These are phyloP conservation scores for Venusia cambrica DNA, from an alignment of 2,888 invertebrate genomes.

Conservation along the genomic window DNA sequence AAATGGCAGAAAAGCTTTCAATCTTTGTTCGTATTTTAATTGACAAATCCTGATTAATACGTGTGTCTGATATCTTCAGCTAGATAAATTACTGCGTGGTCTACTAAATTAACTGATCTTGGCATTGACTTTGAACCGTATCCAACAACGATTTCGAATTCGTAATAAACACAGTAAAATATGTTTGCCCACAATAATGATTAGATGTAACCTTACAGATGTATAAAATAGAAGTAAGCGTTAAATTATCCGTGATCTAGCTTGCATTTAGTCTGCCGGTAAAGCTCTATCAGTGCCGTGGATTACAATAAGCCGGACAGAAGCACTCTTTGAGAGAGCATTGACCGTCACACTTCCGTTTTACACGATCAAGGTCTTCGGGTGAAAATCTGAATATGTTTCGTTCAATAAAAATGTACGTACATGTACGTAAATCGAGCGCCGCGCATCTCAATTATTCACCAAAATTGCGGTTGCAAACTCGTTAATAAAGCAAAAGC, in stretches of 20 bases:
- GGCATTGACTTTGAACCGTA: constrained; percentile 26
- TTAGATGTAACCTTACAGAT: no score
- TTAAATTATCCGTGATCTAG: no score
- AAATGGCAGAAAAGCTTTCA: constrained; percentile 32
- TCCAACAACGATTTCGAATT: constrained; percentile 11
- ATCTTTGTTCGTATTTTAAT: constrained; percentile 19
- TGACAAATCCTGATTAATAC: constrained; percentile 22
- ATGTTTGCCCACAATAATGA: no score
- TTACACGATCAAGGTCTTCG: no score
- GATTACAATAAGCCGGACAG: constrained; percentile 4
- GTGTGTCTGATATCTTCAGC: constrained; percentile 12
- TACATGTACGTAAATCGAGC: no score
- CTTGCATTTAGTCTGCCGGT: no score
- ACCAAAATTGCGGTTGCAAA: no score
- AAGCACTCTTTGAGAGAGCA: constrained; percentile 2
- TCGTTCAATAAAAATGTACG: no score
- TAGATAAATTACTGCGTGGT: constrained; percentile 19
- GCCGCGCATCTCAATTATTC: no score
- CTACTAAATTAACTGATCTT: constrained; percentile 15
- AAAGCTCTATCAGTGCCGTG: constrained; percentile 6
- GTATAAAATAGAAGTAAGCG: no score
- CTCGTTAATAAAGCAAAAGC: no score
- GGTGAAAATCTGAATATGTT: no score
- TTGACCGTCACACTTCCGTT: constrained; percentile 1
- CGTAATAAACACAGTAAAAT: constrained; percentile 19